These are phyloP conservation scores for Zaprionus kolodkinae DNA, from an alignment of 1,140 invertebrate genomes.

Conservation along the genomic window DNA sequence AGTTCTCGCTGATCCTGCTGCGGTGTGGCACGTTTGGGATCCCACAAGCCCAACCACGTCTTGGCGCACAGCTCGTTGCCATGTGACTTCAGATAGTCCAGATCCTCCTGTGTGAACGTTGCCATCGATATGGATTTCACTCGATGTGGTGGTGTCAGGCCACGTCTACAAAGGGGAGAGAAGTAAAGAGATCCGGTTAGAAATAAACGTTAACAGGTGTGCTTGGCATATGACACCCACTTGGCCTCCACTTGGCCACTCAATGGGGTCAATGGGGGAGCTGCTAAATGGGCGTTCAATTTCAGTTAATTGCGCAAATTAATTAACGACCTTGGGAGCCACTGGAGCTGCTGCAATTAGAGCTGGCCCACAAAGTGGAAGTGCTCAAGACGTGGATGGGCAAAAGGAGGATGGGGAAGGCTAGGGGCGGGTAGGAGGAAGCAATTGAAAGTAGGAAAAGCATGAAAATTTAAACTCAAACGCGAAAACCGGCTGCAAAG, in stretches of 20 bases:
- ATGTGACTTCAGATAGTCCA: conserved; percentile 94
- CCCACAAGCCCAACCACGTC: conserved; percentile 95
- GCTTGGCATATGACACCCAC: conserved; percentile 4
- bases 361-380: conserved; percentile 25
- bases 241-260: conserved; percentile 20
- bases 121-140: conserved; percentile 99
- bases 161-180: conserved; percentile 89
- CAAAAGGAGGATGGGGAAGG: neutral
- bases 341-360: conserved; percentile 53
- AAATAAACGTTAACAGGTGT: neutral
- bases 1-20: conserved; percentile 92
- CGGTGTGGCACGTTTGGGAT: conserved; percentile 88
- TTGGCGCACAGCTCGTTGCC: conserved; percentile 97
- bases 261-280: conserved; percentile 48
- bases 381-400: conserved; percentile 21
- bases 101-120: conserved; percentile 97
- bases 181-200: neutral
- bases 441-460: neutral
- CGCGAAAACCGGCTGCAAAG: conserved; percentile 54
- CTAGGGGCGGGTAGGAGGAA: too few relatives aligned
- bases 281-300: conserved; percentile 73
- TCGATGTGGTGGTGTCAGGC: conserved; percentile 97
- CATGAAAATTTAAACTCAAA: conserved; percentile 31
- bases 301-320: conserved; percentile 78
- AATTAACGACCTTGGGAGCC: conserved; percentile 69